Evolutionary conservation across 2,113 vertebrate species (phyloP), one percentile per base, ranked within the genome.

Genomic region (Pseudonaja textilis): DNA sequence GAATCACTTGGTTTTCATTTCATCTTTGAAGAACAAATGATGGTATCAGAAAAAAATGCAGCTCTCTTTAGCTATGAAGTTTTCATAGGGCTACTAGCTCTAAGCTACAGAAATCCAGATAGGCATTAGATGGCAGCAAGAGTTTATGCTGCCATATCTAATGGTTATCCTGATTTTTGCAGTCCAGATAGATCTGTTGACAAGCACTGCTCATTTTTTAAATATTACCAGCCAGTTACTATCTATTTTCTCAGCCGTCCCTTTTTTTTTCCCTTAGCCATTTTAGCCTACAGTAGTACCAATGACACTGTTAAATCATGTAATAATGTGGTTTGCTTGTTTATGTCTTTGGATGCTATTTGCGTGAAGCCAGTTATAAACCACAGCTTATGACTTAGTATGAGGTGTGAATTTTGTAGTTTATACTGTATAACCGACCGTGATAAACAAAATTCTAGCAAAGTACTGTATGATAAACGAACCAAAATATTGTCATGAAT

Each of bases 151-250:
- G 5, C 64, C n/a, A 6, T 34, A 81, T 81, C 20, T 81, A 81
- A 22, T 81, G 69, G 18, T 81, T 39, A 81, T 42, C 20, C 74
- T 81, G 34, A 22, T 81, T 81, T 81, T 42, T 81, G 18, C 7
- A 81, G 16, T 3, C 34, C 34, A 7, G 7, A 81, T 42, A 81
- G 18, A 34, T 81, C 42, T 42, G 3, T 94, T 89, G 47, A 94
- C 39, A 94, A 74, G 34, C 55, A 61, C 11, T 95, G 91, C 92
- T 93, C 94, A 92, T 93, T 95, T 90, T 93, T 94, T 64, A 52
- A 88, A 59, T 93, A 91, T 85, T 93, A 54, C 87, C 89, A 87
- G 34, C 47, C 54, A 94, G 57, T 90, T 85, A 45, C 11, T 14
- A 89, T 50, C 45, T 23, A 86, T 26, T 23, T 8, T 12, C 64